Evolutionary conservation across 2,797 vertebrate genomes (phyloP).

Genomic region (Nannoperca obscura): DNA sequence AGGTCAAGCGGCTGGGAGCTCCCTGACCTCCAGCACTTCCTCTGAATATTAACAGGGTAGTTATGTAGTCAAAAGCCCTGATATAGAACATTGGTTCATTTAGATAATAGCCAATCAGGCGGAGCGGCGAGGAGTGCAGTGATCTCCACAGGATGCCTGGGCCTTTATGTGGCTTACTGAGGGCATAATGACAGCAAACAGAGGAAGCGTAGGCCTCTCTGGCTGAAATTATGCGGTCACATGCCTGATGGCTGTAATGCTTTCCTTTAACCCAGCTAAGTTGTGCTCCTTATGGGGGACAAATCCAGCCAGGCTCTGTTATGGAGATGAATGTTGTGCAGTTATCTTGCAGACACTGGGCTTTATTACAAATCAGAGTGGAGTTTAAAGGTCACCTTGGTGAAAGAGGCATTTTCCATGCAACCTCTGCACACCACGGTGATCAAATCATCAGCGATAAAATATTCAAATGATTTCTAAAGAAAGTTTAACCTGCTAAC

Average conservation of each 20-base stretch:
- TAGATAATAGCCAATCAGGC: slow-evolving; percentile 84
- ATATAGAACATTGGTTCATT: slow-evolving; percentile 92
- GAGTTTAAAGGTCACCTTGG: slow-evolving; percentile 59
- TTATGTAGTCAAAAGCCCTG: slow-evolving; percentile 87
- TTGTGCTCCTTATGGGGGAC: slow-evolving; percentile 68
- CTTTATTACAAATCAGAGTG: slow-evolving; percentile 64
- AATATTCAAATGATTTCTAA: slow-evolving; percentile 44
- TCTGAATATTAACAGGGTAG: slow-evolving; percentile 88
- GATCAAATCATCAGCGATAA: slow-evolving; percentile 43
- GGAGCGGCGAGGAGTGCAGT: slow-evolving; percentile 66
- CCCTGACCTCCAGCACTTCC: slow-evolving; percentile 93
- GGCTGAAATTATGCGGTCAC: slow-evolving; percentile 82
- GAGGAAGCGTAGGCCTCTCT: slow-evolving; percentile 83
- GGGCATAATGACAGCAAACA: slow-evolving; percentile 83
- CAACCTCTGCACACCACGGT: slow-evolving; percentile 37
- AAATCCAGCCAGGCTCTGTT: slow-evolving; percentile 68
- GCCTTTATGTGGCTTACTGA: slow-evolving; percentile 84
- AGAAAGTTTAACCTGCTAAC: background rate
- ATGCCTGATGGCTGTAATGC: slow-evolving; percentile 83
- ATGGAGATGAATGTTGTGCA: slow-evolving; percentile 73
- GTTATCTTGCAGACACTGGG: slow-evolving; percentile 66
- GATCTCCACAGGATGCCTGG: slow-evolving; percentile 72
- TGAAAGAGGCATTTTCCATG: slow-evolving; percentile 56
- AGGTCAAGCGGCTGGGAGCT: slow-evolving; percentile 91
- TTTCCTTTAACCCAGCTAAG: slow-evolving; percentile 81